Conservation (phyloP, 2,113 vertebrate species). For the Hymenochirus boettgeri region DNA sequence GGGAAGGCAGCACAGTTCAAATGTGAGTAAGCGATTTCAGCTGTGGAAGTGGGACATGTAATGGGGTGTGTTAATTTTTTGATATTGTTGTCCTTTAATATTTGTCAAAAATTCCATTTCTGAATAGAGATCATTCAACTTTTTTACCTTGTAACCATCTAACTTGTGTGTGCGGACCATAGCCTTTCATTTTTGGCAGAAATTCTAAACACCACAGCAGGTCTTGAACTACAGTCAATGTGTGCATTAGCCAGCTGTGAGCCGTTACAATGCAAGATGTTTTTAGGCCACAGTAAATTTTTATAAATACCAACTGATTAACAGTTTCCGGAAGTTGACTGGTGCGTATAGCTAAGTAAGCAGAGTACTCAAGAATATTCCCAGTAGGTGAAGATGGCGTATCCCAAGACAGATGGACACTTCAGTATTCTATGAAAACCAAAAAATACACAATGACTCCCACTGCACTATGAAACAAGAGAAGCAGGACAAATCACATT, state of each 20-base stretch:
- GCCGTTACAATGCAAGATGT: constrained; percentile 80
- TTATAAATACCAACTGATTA: constrained; percentile 85
- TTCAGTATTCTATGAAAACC: constrained; percentile 70
- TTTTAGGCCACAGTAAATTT: constrained; percentile 91
- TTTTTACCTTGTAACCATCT: constrained; percentile 93
- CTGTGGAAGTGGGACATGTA: too few relatives aligned
- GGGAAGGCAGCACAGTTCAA: too few relatives aligned
- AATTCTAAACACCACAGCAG: constrained; percentile 92
- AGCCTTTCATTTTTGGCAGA: constrained; percentile 95
- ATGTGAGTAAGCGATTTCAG: too few relatives aligned
- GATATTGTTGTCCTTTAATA: too few relatives aligned
- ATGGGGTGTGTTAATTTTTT: too few relatives aligned
- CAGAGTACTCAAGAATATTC: constrained; percentile 92
- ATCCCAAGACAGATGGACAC: constrained; percentile 94
- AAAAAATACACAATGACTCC: neutral
- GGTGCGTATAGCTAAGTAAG: constrained; percentile 92
- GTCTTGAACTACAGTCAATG: constrained; percentile 84
- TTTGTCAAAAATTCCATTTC: too few relatives aligned
- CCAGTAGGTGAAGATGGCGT: constrained; percentile 87
- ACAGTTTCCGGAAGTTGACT: constrained; percentile 65
- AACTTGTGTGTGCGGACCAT: constrained; percentile 93
- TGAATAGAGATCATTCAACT: too few relatives aligned
- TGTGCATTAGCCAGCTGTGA: constrained; percentile 85
- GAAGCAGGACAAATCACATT: too few relatives aligned
- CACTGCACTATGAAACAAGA: too few relatives aligned